phyloP scores from a whole-genome alignment of 2,797 vertebrate species.

The Sebastes kiyomatsui region DNA sequence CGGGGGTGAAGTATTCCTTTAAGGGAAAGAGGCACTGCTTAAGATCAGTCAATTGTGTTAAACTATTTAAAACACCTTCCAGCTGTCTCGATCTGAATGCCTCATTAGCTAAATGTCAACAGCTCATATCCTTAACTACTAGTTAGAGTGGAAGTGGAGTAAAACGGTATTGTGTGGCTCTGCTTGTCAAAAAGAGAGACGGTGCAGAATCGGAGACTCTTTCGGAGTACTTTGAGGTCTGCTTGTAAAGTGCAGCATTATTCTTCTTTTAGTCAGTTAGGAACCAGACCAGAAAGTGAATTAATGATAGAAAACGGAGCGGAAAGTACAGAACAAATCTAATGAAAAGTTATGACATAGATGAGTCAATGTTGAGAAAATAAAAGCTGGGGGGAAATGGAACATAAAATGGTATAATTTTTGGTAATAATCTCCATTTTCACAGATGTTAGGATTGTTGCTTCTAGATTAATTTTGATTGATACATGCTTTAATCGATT shows the following conservation, averaged over 20 bases:
- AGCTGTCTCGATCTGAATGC: conserved; percentile 8
- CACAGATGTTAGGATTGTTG: background rate
- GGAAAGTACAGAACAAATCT: conserved; percentile 20
- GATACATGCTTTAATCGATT: background rate
- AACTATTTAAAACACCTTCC: conserved; percentile 7
- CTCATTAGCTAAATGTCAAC: conserved; percentile 2
- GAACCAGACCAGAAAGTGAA: conserved; percentile 29
- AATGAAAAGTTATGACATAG: conserved; percentile 26
- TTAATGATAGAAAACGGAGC: conserved; percentile 1
- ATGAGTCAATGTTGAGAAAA: conserved; percentile 19
- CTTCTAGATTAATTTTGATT: background rate
- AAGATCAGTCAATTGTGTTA: background rate
- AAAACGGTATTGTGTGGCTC: background rate
- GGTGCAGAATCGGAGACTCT: background rate
- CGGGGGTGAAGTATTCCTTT: background rate
- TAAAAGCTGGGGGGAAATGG: conserved; percentile 9
- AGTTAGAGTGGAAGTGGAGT: background rate
- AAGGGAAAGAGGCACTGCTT: background rate
- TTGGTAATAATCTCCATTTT: background rate
- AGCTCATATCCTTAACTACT: background rate
- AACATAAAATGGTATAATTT: background rate
- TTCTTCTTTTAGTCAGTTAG: conserved; percentile 14
- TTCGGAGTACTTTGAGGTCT: conserved; percentile 5
- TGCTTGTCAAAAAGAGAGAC: background rate
- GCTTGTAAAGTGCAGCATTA: conserved; percentile 17